Evolutionary conservation across 2,797 vertebrate species (phyloP).

Genomic region (Austrolebias charrua): DNA sequence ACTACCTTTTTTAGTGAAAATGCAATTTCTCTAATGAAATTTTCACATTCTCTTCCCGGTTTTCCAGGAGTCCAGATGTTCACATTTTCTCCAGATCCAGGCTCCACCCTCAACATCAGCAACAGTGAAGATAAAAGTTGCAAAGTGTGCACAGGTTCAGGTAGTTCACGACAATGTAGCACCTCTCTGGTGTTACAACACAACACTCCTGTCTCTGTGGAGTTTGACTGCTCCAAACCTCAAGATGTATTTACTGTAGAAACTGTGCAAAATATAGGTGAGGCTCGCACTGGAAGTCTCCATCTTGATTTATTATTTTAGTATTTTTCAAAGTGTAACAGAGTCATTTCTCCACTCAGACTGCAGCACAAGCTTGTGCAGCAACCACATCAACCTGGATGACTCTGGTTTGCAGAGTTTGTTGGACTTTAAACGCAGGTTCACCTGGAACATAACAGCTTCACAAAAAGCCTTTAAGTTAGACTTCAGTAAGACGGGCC

Average conservation of each 20-base stretch:
- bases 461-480: conserved; percentile 64
- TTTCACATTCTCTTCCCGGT: background rate
- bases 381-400: conserved; percentile 69
- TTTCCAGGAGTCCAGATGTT: conserved; percentile 44
- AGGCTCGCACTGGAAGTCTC: conserved; percentile 5
- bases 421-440: conserved; percentile 81
- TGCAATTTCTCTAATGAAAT: too few species aligned
- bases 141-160: conserved; percentile 50
- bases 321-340: background rate
- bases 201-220: conserved; percentile 19
- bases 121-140: conserved; percentile 48
- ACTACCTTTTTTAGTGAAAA: too few species aligned
- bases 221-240: conserved; percentile 65
- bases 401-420: conserved; percentile 35
- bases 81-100: conserved; percentile 40
- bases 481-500: conserved; percentile 72
- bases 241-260: conserved; percentile 67
- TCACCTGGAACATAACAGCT: conserved; percentile 81
- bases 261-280: conserved; percentile 64
- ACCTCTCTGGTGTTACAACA: conserved; percentile 25
- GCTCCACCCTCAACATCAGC: conserved; percentile 53
- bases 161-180: conserved; percentile 7
- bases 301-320: background rate
- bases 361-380: conserved; percentile 70
- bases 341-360: conserved; percentile 47